Percentiles rank a stretch among this genome's conserved stretches.
phyloP scores from a whole-genome alignment of 2,888 invertebrate species.

The Imbricaverruca yamaguchii region DNA sequence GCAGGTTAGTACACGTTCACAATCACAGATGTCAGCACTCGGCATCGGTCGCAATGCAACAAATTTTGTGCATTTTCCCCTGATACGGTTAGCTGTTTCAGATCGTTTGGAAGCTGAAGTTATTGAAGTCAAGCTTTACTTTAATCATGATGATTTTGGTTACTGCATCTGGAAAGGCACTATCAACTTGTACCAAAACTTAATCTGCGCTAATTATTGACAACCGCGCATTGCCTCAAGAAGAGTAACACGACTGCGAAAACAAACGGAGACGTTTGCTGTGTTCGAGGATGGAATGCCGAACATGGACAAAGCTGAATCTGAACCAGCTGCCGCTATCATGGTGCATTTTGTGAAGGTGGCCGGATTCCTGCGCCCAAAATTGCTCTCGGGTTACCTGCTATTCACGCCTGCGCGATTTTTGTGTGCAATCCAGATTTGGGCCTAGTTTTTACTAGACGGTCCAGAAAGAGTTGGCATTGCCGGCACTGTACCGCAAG shows the following conservation, averaged over 20 bases:
- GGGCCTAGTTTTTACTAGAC: background rate
- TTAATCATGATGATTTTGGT: too few species aligned
- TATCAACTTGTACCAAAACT: too few species aligned
- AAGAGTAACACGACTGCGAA: too few species aligned
- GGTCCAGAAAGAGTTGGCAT: background rate
- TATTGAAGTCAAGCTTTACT: too few species aligned
- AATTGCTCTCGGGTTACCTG: background rate
- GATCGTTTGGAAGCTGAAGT: background rate
- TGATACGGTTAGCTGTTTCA: background rate
- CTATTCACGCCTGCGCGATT: too few species aligned
- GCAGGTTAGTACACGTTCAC: constrained; percentile 19
- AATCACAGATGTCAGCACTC: constrained; percentile 13
- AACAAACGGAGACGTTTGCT: too few species aligned
- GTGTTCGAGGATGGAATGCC: too few species aligned
- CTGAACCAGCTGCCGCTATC: background rate
- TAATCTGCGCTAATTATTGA: too few species aligned
- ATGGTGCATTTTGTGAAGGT: background rate
- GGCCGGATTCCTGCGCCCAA: background rate
- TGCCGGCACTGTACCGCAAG: background rate
- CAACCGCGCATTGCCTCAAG: too few species aligned
- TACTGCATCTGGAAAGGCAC: too few species aligned
- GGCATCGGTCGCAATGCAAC: constrained; percentile 9
- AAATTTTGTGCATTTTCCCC: background rate
- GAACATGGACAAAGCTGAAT: background rate
- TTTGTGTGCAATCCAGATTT: background rate